A percentile compares a stretch with the other conserved stretches of the same genome.
These are phyloP conservation scores for Accipiter cooperii DNA, from an alignment of 2,113 vertebrate genomes.

Conservation along the genomic window DNA sequence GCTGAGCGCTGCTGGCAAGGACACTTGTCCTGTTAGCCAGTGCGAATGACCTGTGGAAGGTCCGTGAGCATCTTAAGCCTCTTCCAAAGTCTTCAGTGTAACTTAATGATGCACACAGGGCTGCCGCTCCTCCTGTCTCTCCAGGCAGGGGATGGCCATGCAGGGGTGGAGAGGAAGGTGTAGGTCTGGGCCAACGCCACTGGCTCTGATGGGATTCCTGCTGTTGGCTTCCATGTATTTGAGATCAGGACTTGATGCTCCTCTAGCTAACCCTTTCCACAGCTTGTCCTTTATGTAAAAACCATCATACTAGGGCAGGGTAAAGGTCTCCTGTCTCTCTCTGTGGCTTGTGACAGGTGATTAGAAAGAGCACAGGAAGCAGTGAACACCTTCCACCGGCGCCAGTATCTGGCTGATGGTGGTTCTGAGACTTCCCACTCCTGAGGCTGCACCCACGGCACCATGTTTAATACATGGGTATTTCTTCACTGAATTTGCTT, in stretches of 20 bases:
- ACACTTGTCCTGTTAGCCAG: not conserved
- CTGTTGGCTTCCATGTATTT: not conserved
- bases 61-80: not conserved
- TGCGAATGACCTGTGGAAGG: not conserved
- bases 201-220: not conserved
- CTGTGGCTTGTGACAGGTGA: not conserved
- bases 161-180: not conserved
- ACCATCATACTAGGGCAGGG: fast-evolving
- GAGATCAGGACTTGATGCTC: not conserved
- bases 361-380: not conserved
- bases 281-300: not conserved
- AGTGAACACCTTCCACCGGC: fast-evolving
- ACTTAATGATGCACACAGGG: not conserved
- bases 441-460: not conserved
- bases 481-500: not conserved
- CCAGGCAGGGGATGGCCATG: too few species aligned
- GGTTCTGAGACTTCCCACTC: not conserved
- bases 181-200: not conserved
- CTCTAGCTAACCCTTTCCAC: not conserved
- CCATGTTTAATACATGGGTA: fast-evolving
- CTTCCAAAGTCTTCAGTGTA: not conserved
- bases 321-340: not conserved
- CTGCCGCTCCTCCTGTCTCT: not conserved
- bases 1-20: not conserved
- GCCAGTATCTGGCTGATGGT: not conserved